Evolutionary conservation across 2,888 invertebrate genomes (phyloP), one percentile per base, ranked within the genome.

Genomic region (Ichneumon xanthorius): DNA sequence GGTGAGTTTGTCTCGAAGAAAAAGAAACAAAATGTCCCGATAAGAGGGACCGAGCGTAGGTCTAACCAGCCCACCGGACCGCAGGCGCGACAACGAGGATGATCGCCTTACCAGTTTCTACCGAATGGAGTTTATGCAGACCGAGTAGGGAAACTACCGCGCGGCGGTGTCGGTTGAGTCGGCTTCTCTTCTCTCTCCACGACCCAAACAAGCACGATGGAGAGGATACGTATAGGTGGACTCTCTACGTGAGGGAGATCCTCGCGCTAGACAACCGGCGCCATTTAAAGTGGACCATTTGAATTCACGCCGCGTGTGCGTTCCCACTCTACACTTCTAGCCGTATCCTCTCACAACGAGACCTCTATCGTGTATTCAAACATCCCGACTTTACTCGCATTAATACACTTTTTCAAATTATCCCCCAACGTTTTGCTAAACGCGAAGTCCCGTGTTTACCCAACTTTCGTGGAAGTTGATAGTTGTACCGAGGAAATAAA

Each of bases 201-300:
- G 53, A 7, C 7, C 30, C 61, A 14, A 63, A 33, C 61, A 33
- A 16, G 26, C 30, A 33, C 58, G 30, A 63, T 22, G 48, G 53
- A 37, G 61, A 14, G 71, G 67, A 72, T 67, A 63, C 77, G 75
- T 48, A 73, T 80, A 65, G 53, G 40, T 71, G 75, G 61, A 67
- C 68, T 48, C 73, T 72, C 88, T 92, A 93, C 93, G 93, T 93
- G 93, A 91, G 91, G 87, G 87, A 93, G 93, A 93, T 93, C 91
- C 90, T 89, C 85, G 89, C 88, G 89, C 91, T 93, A 93, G 93
- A 93, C 93, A 93, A 93, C 91, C 92, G 90, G 90, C 91, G 93
- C 91, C 92, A 90, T 91, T 93, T 92, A 92, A 86, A 92, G 88
- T 91, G 88, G 90, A 90, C 92, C 89, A 93, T 93, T 93, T 92